Evolutionary conservation across 2,113 vertebrate genomes (phyloP).

Genomic region (Scophthalmus maximus): DNA sequence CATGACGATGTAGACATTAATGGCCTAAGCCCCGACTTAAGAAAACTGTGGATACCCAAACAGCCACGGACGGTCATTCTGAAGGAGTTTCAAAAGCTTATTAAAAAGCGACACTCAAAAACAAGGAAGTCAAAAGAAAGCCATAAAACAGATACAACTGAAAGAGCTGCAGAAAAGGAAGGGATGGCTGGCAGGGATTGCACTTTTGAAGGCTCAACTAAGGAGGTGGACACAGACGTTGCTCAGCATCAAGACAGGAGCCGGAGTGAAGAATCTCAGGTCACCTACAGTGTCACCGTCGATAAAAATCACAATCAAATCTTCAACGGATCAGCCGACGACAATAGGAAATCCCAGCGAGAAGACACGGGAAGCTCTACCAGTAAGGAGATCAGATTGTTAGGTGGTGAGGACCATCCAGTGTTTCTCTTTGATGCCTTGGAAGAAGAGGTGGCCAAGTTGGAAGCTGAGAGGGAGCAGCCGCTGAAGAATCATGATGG

Average conservation of each 20-base stretch:
- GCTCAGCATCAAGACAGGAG: neutral
- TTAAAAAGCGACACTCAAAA: conserved; percentile 30
- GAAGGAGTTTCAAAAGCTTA: conserved; percentile 52
- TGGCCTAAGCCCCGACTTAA: neutral
- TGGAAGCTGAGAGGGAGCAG: neutral
- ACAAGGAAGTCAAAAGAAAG: conserved; percentile 10
- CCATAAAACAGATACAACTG: neutral
- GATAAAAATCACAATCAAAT: conserved; percentile 23
- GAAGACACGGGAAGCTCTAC: neutral
- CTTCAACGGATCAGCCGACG: neutral
- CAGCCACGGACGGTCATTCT: neutral
- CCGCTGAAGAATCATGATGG: neutral
- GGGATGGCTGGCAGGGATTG: neutral
- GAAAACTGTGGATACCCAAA: neutral
- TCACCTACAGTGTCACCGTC: neutral
- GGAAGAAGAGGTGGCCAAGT: conserved; percentile 1
- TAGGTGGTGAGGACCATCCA: too few species aligned
- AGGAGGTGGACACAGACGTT: neutral
- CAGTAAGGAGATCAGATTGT: neutral
- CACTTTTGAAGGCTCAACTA: neutral
- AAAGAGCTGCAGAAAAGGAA: neutral
- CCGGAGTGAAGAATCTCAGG: neutral
- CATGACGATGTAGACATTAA: neutral
- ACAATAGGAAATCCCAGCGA: neutral
- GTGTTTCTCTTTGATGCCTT: neutral